phyloP scores from a whole-genome alignment of 2,113 vertebrate species.

The Cyprinodon tularosa region DNA sequence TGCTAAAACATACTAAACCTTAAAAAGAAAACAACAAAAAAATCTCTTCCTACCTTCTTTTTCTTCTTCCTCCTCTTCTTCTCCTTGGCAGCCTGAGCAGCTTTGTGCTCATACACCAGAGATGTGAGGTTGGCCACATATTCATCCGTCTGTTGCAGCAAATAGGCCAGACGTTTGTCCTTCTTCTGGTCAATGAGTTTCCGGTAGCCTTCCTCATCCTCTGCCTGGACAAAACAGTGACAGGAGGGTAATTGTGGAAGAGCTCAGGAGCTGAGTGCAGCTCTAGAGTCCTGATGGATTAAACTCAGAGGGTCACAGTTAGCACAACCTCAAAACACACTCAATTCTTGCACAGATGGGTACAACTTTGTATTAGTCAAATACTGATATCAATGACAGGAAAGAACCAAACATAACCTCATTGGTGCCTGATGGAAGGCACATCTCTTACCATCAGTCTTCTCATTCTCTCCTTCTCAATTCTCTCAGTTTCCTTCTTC shows the following conservation, averaged over 20 bases:
- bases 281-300: background rate
- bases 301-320: background rate
- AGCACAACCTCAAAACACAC: too few species aligned
- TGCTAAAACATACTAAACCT: background rate
- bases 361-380: background rate
- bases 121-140: conserved; percentile 97
- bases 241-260: background rate
- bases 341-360: background rate
- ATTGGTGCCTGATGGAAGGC: fast-evolving
- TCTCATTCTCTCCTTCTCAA: conserved; percentile 98
- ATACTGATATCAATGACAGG: background rate
- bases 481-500: conserved; percentile 97
- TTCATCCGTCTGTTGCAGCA: conserved; percentile 96
- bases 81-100: conserved; percentile 96
- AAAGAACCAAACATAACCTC: background rate
- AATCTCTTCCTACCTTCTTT: conserved; percentile 81
- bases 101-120: conserved; percentile 97
- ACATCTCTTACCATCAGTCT: conserved; percentile 89
- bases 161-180: conserved; percentile 94
- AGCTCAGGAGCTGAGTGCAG: background rate
- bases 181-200: conserved; percentile 99
- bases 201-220: conserved; percentile 97
- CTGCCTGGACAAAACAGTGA: conserved; percentile 80
- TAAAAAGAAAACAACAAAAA: too few species aligned
- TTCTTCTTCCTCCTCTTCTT: conserved; percentile 93